These are phyloP conservation scores for Nannoperca obscura DNA, from an alignment of 2,797 vertebrate genomes.

Conservation along the genomic window DNA sequence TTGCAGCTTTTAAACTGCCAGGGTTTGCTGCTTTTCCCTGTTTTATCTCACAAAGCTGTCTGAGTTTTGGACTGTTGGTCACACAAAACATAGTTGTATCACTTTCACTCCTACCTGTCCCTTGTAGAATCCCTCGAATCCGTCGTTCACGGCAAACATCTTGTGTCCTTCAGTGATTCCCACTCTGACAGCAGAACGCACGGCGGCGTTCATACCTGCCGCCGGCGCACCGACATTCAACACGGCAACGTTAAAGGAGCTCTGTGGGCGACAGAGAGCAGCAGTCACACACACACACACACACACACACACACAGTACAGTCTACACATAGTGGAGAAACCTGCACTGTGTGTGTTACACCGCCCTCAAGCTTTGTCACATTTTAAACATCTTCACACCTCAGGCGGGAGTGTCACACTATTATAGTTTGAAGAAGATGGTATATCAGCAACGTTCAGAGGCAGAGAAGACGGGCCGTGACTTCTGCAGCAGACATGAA, in stretches of 20 bases:
- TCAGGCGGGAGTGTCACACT: background rate
- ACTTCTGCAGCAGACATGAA: background rate
- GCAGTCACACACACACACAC: slow-evolving; percentile 11
- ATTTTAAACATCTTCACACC: slow-evolving; percentile 8
- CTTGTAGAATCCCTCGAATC: slow-evolving; percentile 93
- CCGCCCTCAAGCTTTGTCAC: slow-evolving; percentile 5
- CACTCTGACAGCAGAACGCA: slow-evolving; percentile 92
- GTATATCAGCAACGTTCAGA: slow-evolving; percentile 5
- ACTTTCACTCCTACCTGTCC: slow-evolving; percentile 85
- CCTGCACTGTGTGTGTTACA: background rate
- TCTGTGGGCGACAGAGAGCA: slow-evolving; percentile 71
- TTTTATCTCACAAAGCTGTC: background rate
- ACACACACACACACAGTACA: too few relatives aligned
- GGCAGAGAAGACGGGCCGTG: slow-evolving; percentile 12
- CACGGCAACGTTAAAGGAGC: slow-evolving; percentile 90
- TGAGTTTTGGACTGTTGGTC: background rate
- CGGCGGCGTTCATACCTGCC: slow-evolving; percentile 95
- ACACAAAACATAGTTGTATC: background rate
- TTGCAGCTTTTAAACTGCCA: background rate
- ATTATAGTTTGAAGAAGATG: slow-evolving; percentile 6
- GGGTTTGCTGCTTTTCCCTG: background rate
- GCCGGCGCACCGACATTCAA: slow-evolving; percentile 95
- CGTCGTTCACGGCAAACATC: slow-evolving; percentile 92
- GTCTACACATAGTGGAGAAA: background rate
- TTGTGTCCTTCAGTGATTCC: slow-evolving; percentile 94